These are phyloP conservation scores for Tetranychus piercei DNA, from an alignment of 2,888 invertebrate genomes.

Conservation along the genomic window DNA sequence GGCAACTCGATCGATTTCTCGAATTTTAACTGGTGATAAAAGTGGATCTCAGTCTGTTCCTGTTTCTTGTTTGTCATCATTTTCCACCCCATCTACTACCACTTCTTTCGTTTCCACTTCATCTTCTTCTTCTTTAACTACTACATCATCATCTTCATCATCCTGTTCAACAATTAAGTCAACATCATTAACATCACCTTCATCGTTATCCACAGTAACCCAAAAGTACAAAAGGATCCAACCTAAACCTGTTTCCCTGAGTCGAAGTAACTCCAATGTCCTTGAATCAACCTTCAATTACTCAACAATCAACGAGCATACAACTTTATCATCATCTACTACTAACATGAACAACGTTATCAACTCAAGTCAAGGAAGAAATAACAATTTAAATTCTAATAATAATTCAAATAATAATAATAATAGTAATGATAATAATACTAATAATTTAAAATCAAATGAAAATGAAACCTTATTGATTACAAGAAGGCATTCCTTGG, in stretches of 20 bases:
- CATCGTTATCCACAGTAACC: not conserved
- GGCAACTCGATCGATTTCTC: constrained; percentile 4
- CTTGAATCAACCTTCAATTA: constrained; percentile 9
- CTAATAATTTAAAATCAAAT: not conserved
- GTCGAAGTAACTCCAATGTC: constrained; percentile 14
- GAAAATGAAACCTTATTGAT: not conserved
- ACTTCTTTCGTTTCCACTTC: not conserved
- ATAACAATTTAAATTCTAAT: constrained; percentile 5
- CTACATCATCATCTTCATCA: not conserved
- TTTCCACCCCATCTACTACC: not conserved
- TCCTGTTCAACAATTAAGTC: not conserved
- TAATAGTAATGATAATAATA: not conserved
- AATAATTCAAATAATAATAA: constrained; percentile 1
- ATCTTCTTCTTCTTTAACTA: constrained; percentile 17
- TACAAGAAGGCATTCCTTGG: constrained; percentile 7
- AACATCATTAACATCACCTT: not conserved
- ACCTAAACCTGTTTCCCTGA: constrained; percentile 35
- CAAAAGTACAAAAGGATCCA: constrained; percentile 40
- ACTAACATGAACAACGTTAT: not conserved
- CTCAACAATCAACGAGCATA: not conserved
- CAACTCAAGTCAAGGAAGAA: not conserved
- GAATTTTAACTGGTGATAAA: not conserved
- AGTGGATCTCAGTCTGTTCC: constrained; percentile 8
- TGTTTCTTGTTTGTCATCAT: not conserved
- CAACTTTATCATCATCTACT: not conserved